These are phyloP conservation scores for Microcebus griseorufus DNA, from an alignment of 2,113 vertebrate species.

Conservation along the genomic window DNA sequence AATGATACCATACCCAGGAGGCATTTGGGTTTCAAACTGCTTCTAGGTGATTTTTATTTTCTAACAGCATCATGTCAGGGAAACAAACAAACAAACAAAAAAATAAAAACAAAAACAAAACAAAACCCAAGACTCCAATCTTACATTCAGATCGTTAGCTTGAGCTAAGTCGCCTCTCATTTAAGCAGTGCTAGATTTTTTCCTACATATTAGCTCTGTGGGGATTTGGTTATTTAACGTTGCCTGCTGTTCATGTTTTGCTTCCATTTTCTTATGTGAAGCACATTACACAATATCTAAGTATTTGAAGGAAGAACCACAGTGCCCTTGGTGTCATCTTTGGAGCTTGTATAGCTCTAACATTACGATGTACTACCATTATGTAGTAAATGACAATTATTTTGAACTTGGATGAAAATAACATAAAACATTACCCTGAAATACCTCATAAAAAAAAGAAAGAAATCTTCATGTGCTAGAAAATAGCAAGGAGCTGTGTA, in stretches of 20 bases:
- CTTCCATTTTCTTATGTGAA: slow-evolving; percentile 25
- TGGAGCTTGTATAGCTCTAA: background rate
- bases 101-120: background rate
- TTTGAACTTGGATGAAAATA: slow-evolving; percentile 56
- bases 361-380: background rate
- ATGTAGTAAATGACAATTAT: slow-evolving; percentile 26
- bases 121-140: slow-evolving; percentile 27
- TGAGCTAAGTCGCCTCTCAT: background rate
- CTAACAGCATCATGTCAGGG: background rate
- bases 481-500: background rate
- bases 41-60: background rate
- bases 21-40: slow-evolving; percentile 35
- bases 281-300: background rate
- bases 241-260: slow-evolving; percentile 52
- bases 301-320: background rate
- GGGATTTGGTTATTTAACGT: slow-evolving; percentile 51
- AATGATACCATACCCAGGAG: background rate
- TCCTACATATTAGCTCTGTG: background rate
- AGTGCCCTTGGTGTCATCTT: background rate
- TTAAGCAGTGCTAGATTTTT: background rate
- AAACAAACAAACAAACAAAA: background rate
- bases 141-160: slow-evolving; percentile 45
- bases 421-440: background rate
- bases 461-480: background rate
- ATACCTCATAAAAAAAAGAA: background rate